phyloP scores from a whole-genome alignment of 2,113 vertebrate species.

The Mirounga angustirostris region DNA sequence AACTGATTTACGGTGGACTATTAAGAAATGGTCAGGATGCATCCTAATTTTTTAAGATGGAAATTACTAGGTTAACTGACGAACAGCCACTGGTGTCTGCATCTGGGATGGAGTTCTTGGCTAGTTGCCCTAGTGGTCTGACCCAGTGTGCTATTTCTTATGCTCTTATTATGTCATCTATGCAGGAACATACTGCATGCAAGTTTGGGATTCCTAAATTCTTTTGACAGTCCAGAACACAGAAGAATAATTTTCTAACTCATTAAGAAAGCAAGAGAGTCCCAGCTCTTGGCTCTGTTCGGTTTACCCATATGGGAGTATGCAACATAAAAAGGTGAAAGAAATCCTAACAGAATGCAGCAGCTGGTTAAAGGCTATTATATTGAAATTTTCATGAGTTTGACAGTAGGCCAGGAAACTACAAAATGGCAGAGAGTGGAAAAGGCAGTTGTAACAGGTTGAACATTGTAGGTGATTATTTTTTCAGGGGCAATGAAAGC shows the following conservation, averaged over 20 bases:
- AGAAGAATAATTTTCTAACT: conserved; percentile 70
- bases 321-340: conserved; percentile 74
- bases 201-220: conserved; percentile 55
- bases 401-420: conserved; percentile 76
- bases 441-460: conserved; percentile 77
- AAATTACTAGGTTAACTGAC: conserved; percentile 44
- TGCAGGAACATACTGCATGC: background rate
- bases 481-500: conserved; percentile 75
- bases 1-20: background rate
- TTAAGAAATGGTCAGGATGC: background rate
- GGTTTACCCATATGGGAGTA: conserved; percentile 67
- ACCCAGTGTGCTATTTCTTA: conserved; percentile 45
- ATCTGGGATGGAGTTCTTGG: conserved; percentile 43
- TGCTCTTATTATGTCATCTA: conserved; percentile 46
- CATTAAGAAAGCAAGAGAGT: conserved; percentile 69
- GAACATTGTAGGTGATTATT: conserved; percentile 66
- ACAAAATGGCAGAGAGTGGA: conserved; percentile 74
- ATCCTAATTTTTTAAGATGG: conserved; percentile 33
- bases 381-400: conserved; percentile 77
- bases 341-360: conserved; percentile 79
- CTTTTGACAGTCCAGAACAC: conserved; percentile 67
- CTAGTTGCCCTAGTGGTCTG: conserved; percentile 15
- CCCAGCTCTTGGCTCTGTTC: conserved; percentile 70
- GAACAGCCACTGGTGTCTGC: background rate
- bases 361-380: conserved; percentile 80